phyloP scores from a whole-genome alignment of 2,113 vertebrate genomes.

The Takifugu bimaculatus region DNA sequence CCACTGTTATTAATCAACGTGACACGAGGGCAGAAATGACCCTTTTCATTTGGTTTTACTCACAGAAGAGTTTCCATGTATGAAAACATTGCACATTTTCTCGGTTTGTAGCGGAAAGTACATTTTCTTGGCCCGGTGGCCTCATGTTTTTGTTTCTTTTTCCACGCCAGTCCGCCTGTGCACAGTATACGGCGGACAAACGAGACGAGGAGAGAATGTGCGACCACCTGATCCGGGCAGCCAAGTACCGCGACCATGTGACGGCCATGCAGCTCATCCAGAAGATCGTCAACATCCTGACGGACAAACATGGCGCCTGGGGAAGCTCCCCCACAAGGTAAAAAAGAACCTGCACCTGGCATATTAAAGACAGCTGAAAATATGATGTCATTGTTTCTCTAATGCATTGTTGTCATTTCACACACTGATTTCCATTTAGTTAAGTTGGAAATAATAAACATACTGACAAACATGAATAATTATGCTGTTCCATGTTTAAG shows the following conservation, averaged over 20 bases:
- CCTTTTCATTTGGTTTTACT: conserved; percentile 67
- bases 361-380: background rate
- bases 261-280: conserved; percentile 94
- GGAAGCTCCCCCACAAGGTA: conserved; percentile 87
- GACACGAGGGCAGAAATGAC: conserved; percentile 72
- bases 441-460: background rate
- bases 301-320: conserved; percentile 96
- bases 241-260: conserved; percentile 93
- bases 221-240: conserved; percentile 93
- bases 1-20: conserved; percentile 80
- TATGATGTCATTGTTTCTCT: too few relatives aligned
- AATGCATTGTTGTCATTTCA: background rate
- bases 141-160: conserved; percentile 3
- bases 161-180: conserved; percentile 82
- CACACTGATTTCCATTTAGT: background rate
- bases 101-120: conserved; percentile 1
- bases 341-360: background rate
- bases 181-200: conserved; percentile 94
- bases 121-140: conserved; percentile 6
- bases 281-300: conserved; percentile 96
- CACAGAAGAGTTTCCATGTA: conserved; percentile 48
- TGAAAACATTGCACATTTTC: conserved; percentile 1
- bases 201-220: conserved; percentile 98
- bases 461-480: too few relatives aligned
- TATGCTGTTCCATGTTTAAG: too few relatives aligned